These are phyloP conservation scores for Setipinna tenuifilis DNA, from an alignment of 2,797 vertebrate genomes.

Conservation along the genomic window DNA sequence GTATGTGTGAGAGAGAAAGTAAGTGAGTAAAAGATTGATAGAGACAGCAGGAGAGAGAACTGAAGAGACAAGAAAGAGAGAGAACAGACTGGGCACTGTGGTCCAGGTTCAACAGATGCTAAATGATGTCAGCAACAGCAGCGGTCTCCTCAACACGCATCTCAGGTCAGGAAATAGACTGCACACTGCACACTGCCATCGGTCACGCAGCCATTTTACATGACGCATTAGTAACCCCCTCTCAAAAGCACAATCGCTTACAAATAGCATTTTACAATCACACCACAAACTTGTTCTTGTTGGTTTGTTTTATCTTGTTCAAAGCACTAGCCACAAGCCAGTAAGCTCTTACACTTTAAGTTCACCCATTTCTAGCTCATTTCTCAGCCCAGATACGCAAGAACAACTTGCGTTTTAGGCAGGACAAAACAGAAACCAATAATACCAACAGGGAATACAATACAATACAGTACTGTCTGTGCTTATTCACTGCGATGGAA, in stretches of 20 bases:
- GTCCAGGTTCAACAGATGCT: not conserved
- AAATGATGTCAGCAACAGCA: not conserved
- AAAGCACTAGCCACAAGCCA: too few species aligned
- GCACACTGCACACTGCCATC: not conserved
- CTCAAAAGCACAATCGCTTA: too few species aligned
- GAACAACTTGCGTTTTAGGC: too few species aligned
- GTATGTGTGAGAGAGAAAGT: too few species aligned
- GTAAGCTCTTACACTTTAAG: not conserved
- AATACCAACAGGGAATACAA: too few species aligned
- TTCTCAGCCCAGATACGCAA: too few species aligned
- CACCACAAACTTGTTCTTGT: not conserved
- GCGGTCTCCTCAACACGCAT: not conserved
- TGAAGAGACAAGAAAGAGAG: not conserved
- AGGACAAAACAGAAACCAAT: too few species aligned
- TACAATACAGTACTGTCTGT: too few species aligned
- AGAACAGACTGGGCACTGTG: not conserved
- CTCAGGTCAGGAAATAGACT: not conserved
- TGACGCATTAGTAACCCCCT: too few species aligned
- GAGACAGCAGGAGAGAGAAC: not conserved
- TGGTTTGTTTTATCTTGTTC: not conserved
- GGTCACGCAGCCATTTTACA: too few species aligned
- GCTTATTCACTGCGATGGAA: too few species aligned
- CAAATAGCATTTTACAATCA: too few species aligned
- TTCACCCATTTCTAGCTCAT: not conserved
- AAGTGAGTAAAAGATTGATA: not conserved